Percentiles rank a stretch among this genome's conserved stretches.
phyloP scores from a whole-genome alignment of 2,113 vertebrate genomes.

The Bombycilla garrulus region DNA sequence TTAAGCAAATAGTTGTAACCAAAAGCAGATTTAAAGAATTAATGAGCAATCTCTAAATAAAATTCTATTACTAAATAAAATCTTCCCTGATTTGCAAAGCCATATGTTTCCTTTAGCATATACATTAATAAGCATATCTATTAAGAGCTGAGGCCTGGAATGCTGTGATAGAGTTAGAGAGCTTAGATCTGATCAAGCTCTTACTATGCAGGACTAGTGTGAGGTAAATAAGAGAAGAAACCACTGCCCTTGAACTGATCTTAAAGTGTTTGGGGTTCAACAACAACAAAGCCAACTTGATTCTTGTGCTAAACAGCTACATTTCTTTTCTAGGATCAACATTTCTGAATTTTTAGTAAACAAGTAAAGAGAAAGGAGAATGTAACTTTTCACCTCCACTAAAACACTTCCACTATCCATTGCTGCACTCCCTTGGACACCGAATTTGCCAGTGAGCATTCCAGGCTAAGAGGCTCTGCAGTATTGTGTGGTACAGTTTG shows the following conservation, averaged over 20 bases:
- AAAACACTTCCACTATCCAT: not conserved
- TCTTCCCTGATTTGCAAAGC: not conserved
- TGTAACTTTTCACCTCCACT: not conserved
- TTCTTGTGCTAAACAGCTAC: not conserved
- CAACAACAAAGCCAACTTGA: not conserved
- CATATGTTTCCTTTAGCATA: not conserved
- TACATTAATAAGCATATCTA: not conserved
- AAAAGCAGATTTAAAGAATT: conserved; percentile 44
- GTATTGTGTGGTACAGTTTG: too few species aligned
- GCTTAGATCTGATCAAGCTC: not conserved
- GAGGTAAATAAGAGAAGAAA: not conserved
- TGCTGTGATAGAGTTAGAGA: not conserved
- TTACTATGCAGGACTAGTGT: not conserved
- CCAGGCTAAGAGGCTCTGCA: not conserved
- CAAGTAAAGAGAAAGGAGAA: not conserved
- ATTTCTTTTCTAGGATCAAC: not conserved
- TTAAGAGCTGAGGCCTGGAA: not conserved
- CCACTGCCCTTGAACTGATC: not conserved
- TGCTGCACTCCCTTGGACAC: not conserved
- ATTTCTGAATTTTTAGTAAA: not conserved
- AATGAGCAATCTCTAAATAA: conserved; percentile 43
- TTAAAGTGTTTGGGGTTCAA: not conserved
- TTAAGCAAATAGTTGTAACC: conserved; percentile 49
- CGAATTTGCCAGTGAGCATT: not conserved
- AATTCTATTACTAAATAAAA: conserved; percentile 17